phyloP scores from a whole-genome alignment of 1,140 invertebrate species.

The Tachypleus tridentatus region DNA sequence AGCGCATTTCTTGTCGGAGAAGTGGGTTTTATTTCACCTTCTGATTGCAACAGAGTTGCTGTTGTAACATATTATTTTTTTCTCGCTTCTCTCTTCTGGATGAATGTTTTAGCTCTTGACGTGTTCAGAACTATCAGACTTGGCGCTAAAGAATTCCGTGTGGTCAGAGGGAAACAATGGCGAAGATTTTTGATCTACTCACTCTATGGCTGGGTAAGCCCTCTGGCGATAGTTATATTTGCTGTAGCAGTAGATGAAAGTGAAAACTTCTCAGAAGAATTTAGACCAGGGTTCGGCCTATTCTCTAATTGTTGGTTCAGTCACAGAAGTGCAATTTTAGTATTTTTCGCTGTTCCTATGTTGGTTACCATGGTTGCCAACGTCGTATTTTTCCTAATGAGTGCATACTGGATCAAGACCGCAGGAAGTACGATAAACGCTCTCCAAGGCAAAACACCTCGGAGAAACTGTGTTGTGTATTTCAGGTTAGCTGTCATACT shows the following conservation, averaged over 20 bases:
- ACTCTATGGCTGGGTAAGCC: slow-evolving; percentile 41
- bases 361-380: slow-evolving; percentile 40
- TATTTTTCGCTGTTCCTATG: slow-evolving; percentile 44
- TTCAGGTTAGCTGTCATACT: slow-evolving; percentile 36
- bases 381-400: slow-evolving; percentile 39
- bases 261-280: slow-evolving; percentile 27
- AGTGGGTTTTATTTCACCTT: no score
- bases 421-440: slow-evolving; percentile 23
- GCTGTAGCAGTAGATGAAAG: slow-evolving; percentile 38
- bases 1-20: slow-evolving; percentile 35
- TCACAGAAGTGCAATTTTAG: slow-evolving; percentile 37
- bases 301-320: slow-evolving; percentile 44
- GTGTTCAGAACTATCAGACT: slow-evolving; percentile 40
- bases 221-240: slow-evolving; percentile 36
- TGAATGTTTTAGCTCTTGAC: slow-evolving; percentile 45
- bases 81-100: slow-evolving; percentile 45
- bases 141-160: slow-evolving; percentile 38
- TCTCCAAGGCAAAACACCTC: slow-evolving; percentile 22
- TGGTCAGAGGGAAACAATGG: slow-evolving; percentile 32
- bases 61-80: slow-evolving; percentile 41
- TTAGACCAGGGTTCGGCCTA: slow-evolving; percentile 37
- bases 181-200: slow-evolving; percentile 39
- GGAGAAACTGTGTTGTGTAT: slow-evolving; percentile 43
- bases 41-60: slow-evolving; percentile 32
- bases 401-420: slow-evolving; percentile 39